A percentile compares a stretch with the other conserved stretches of the same genome.
Conservation (phyloP, 2,113 vertebrate species). For the Ciconia maguari region DNA sequence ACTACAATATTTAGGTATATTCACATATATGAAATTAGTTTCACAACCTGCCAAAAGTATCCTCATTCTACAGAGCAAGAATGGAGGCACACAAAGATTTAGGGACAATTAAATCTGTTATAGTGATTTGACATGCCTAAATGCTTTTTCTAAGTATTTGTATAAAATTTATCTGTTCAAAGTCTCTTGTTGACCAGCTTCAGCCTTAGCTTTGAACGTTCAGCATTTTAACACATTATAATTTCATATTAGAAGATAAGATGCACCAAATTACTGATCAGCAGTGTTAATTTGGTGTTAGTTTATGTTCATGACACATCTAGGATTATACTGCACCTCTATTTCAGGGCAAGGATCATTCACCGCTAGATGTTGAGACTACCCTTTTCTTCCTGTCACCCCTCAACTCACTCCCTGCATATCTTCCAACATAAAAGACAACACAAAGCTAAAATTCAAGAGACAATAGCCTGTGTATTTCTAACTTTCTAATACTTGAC, state of each 20-base stretch:
- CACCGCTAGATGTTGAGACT: background rate
- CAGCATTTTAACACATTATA: background rate
- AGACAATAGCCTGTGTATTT: background rate
- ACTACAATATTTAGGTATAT: background rate
- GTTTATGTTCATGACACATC: background rate
- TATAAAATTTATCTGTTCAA: background rate
- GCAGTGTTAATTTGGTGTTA: background rate
- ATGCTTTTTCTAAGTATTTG: background rate
- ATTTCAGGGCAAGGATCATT: background rate
- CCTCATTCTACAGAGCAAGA: background rate
- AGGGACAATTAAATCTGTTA: background rate
- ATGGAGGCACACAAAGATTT: background rate
- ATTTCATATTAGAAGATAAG: background rate
- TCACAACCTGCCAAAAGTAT: background rate
- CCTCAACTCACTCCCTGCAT: background rate
- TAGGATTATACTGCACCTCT: background rate
- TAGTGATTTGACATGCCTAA: background rate
- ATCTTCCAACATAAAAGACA: background rate
- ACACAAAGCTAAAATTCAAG: background rate
- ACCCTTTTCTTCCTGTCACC: background rate
- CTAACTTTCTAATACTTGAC: background rate
- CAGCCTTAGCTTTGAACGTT: background rate
- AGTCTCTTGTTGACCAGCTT: background rate
- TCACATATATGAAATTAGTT: background rate
- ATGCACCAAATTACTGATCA: background rate